phyloP scores from a whole-genome alignment of 2,888 invertebrate genomes.

The Calameuta filiformis region DNA sequence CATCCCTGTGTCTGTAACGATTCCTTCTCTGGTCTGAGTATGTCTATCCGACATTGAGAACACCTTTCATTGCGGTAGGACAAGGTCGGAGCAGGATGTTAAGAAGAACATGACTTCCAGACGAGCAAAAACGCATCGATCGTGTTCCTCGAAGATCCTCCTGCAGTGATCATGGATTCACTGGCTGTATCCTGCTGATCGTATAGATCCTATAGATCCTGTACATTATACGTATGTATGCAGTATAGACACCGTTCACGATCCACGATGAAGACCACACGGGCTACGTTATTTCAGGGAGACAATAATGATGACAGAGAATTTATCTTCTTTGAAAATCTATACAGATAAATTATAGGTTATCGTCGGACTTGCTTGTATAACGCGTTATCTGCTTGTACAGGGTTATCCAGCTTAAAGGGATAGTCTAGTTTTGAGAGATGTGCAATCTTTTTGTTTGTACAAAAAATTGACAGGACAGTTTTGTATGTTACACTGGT shows the following conservation, averaged over 20 bases:
- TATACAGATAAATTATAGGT: not conserved
- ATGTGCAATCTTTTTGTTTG: not conserved
- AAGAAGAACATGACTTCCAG: not conserved
- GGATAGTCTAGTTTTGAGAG: not conserved
- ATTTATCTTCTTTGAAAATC: not conserved
- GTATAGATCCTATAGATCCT: not conserved
- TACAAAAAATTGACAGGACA: not conserved
- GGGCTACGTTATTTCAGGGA: not conserved
- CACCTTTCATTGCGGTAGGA: not conserved
- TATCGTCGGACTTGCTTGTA: not conserved
- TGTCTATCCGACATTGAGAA: not conserved
- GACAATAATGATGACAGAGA: not conserved
- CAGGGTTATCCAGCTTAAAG: not conserved
- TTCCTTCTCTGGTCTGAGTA: not conserved
- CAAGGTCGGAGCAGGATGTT: not conserved
- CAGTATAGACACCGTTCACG: not conserved
- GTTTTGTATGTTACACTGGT: not conserved
- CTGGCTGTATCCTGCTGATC: not conserved
- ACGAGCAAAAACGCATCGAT: not conserved
- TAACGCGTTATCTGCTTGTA: not conserved
- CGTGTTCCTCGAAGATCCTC: not conserved
- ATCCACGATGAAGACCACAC: not conserved
- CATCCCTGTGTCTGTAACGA: not conserved
- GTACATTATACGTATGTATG: not conserved
- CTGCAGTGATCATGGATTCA: not conserved